Base-by-base conservation (phyloP, 2,888 invertebrate species). In the Agrenia bidenticulata region DNA sequence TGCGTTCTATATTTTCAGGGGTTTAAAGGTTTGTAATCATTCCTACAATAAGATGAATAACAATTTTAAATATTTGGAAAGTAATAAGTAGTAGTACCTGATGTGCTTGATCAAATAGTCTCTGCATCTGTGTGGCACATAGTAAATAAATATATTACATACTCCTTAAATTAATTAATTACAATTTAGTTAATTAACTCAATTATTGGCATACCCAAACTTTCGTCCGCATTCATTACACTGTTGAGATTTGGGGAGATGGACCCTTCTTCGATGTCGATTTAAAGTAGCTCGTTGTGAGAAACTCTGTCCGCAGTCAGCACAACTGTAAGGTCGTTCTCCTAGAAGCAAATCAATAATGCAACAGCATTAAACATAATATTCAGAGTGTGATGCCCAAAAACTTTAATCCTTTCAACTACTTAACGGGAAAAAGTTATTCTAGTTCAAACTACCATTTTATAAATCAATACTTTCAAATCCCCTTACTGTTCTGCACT, bases 191-290 rank as follows among this genome's bases (percentile, higher is more conserved):
- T 15, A 39, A 15, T 39, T 39, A 15, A 15, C 39, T 39, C 15
- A 39, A 45, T 15, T 19, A 9, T 15, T 15, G n/a, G 23, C 57
- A 39, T 65, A 73, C 61, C 73, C 74, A 64, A 74, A 74, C 58
- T 74, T 74, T 54, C 74, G 65, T 54, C 74, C 74, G 56, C 74
- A 74, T 60, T 73, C 73, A 63, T 71, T 69, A 67, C 74, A 74
- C 63, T 74, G 73, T 61, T 74, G 74, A 64, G 69, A 63, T 59
- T 74, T 74, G 15, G 74, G 73, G 24, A 72, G 63, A 65, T 74
- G 74, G 49, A 74, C 74, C 64, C 74, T 71, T 55, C 73, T 71
- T 41, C 72, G 63, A 50, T 74, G 74, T 11, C 74, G 68, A 59
- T 74, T 74, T 21, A 74, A 37, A 42, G 70, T 69, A 58, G 74